These are phyloP conservation scores for Megalurothrips usitatus DNA, from an alignment of 2,888 invertebrate species.

Conservation along the genomic window DNA sequence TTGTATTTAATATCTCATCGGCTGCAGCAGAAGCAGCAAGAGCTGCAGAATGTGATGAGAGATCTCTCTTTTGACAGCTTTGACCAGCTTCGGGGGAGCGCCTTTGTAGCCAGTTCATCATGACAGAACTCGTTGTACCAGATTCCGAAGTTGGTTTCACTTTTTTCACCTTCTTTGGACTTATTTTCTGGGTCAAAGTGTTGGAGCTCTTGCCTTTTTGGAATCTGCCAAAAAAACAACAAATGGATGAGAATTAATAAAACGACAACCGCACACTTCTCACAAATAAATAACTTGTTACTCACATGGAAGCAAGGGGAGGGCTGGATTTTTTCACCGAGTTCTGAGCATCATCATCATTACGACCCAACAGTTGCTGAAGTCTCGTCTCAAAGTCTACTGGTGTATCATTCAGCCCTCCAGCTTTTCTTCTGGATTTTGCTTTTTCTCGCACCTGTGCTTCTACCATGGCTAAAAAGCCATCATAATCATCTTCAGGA, in stretches of 20 bases:
- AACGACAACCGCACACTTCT: not conserved
- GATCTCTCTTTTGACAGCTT: not conserved
- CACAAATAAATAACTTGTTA: not conserved
- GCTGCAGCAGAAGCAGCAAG: conserved; percentile 4
- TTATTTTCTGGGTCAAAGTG: not conserved
- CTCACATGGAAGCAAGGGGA: not conserved
- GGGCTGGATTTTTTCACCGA: not conserved
- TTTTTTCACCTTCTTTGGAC: not conserved
- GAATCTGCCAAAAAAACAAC: not conserved
- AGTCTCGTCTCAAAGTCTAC: not conserved
- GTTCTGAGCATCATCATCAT: not conserved
- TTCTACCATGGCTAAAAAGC: conserved; percentile 15
- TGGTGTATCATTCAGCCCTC: not conserved
- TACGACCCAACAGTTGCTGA: not conserved
- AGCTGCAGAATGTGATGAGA: not conserved
- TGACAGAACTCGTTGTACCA: not conserved
- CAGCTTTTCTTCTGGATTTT: not conserved
- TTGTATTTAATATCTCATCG: not conserved
- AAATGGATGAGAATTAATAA: not conserved
- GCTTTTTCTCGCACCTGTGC: conserved; percentile 2
- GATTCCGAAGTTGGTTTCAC: not conserved
- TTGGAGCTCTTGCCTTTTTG: not conserved
- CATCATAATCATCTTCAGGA: conserved; percentile 7
- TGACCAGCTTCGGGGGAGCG: not conserved
- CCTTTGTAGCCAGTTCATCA: not conserved